Conservation (phyloP, 2,113 vertebrate species). For the Neomonachus schauinslandi region DNA sequence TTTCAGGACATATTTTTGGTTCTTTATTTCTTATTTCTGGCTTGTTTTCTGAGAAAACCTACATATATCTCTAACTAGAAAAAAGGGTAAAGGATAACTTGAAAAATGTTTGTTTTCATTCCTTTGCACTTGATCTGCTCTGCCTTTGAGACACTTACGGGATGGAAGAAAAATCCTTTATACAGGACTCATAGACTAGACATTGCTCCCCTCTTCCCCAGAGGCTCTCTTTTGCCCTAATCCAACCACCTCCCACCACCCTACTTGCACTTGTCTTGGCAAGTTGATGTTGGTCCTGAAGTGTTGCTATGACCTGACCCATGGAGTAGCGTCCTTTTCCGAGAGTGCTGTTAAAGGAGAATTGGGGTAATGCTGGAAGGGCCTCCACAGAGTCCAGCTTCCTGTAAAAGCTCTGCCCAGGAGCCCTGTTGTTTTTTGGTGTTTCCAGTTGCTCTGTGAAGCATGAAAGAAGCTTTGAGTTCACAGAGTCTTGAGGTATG, state of each 20-base stretch:
- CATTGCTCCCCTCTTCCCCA: background rate
- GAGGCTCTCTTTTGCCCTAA: constrained; percentile 30
- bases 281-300: constrained; percentile 57
- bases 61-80: background rate
- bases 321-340: constrained; percentile 24
- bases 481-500: background rate
- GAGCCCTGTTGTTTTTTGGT: constrained; percentile 22
- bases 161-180: background rate
- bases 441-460: constrained; percentile 43
- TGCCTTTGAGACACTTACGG: background rate
- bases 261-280: constrained; percentile 51
- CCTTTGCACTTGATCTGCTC: background rate
- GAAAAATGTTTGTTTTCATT: background rate
- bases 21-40: background rate
- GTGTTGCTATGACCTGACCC: constrained; percentile 18
- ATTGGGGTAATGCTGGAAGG: constrained; percentile 59
- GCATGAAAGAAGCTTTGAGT: constrained; percentile 25
- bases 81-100: background rate
- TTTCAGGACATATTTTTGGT: background rate
- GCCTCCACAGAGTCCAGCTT: constrained; percentile 55
- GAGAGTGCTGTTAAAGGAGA: constrained; percentile 51
- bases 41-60: constrained; percentile 25
- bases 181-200: background rate
- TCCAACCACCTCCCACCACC: constrained; percentile 31
- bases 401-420: constrained; percentile 46